These are phyloP conservation scores for Riptortus pedestris DNA, from an alignment of 1,140 invertebrate genomes.

Conservation along the genomic window DNA sequence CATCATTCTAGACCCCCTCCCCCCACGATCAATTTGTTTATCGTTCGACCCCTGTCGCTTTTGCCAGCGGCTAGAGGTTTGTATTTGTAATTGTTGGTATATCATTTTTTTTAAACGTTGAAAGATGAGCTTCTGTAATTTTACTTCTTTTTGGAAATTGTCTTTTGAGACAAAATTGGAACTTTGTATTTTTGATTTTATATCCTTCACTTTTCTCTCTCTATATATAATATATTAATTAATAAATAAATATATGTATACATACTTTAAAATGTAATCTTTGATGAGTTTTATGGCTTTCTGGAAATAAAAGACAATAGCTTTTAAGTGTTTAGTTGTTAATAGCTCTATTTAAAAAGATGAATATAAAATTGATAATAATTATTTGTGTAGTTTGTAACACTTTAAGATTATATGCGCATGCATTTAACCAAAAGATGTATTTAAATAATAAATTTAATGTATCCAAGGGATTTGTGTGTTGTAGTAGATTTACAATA, in stretches of 20 bases:
- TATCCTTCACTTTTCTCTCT: not conserved
- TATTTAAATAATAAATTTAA: not conserved
- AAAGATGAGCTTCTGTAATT: not conserved
- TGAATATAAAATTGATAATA: not conserved
- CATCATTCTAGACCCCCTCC: not conserved
- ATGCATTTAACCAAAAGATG: not conserved
- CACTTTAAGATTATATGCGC: not conserved
- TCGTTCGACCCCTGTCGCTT: too few species aligned
- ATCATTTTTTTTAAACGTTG: not conserved
- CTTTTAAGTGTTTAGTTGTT: conserved; percentile 9
- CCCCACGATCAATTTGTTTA: not conserved
- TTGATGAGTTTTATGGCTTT: not conserved
- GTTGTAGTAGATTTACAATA: not conserved
- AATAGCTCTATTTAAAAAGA: not conserved
- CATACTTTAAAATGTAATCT: not conserved
- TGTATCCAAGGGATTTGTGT: not conserved
- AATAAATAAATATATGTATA: not conserved
- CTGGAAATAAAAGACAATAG: conserved; percentile 14
- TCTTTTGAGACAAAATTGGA: not conserved
- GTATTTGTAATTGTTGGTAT: not conserved
- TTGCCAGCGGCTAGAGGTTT: too few species aligned
- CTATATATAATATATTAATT: not conserved
- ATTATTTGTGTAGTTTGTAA: conserved; percentile 10
- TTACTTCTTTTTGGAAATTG: not conserved
- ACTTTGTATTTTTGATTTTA: not conserved